Base-by-base conservation (phyloP, 2,888 invertebrate genomes). In the Dinocampus coccinellae region DNA sequence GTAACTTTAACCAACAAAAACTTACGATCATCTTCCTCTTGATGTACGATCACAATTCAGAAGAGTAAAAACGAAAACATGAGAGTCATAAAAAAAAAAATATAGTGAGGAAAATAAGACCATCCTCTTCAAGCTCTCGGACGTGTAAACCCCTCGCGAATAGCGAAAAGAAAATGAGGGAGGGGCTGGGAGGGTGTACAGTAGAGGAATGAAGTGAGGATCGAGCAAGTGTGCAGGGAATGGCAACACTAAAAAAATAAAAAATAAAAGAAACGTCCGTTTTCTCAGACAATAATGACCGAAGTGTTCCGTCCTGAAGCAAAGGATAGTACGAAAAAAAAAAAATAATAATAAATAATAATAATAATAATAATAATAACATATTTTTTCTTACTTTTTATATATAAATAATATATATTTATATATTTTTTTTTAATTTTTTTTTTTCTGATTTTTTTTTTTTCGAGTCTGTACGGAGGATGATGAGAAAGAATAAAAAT, bases 401-500 rank as follows among this genome's bases (percentile, higher is more conserved):
- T n/a, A n/a, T n/a, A n/a, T n/a, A n/a, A n/a, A n/a, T n/a, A n/a
- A n/a, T n/a, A n/a, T n/a, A n/a, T n/a, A n/a, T n/a, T n/a, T n/a
- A n/a, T n/a, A n/a, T n/a, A n/a, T n/a, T n/a, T n/a, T n/a, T 62
- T 42, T 62, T 42, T 62, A 4, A 4, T 7, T 7, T 3, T 29
- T 29, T 39, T 20, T 36, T 11, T 55, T 36, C 57, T 39, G 20
- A 16, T 22, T 57, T 16, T 13, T 36, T 26, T 64, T 57, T 57
- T 47, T 47, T 6, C 6, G n/a, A 39, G 62, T 36, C 55, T 69
- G 39, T 36, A 29, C 29, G 22, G 22, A 29, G 36, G 55, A 63
- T 53, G 55, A 63, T 24, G n/a, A 69, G 39, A 72, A 72, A 72
- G 26, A 58, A 61, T 36, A 55, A 70, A 55, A 70, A 58, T 55